Evolutionary conservation across 2,113 vertebrate genomes (phyloP).

Genomic region (Sus scrofa): T2T-Sscrofa CM000824.6:152846001-152846500

Average conservation of each 20-base stretch:
- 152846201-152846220: not conserved
- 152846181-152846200: not conserved
- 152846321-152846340: too few species aligned
- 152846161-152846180: not conserved
- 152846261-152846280: not conserved
- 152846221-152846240: not conserved
- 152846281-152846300: not conserved
- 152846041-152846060: not conserved
- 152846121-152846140: not conserved
- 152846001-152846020: not conserved
- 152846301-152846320: too few species aligned
- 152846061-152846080: not conserved
- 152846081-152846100: not conserved
- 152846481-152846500: too few species aligned
- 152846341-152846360: too few species aligned
- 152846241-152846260: not conserved
- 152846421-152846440: too few species aligned
- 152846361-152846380: too few species aligned
- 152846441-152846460: too few species aligned
- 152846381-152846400: too few species aligned
- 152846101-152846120: not conserved
- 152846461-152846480: too few species aligned
- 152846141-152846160: not conserved
- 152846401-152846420: too few species aligned
- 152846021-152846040: not conserved